Evolutionary conservation across 1,140 invertebrate species (phyloP), one percentile per base, ranked within the genome.

Genomic region (Diploscapter pachys): DNA sequence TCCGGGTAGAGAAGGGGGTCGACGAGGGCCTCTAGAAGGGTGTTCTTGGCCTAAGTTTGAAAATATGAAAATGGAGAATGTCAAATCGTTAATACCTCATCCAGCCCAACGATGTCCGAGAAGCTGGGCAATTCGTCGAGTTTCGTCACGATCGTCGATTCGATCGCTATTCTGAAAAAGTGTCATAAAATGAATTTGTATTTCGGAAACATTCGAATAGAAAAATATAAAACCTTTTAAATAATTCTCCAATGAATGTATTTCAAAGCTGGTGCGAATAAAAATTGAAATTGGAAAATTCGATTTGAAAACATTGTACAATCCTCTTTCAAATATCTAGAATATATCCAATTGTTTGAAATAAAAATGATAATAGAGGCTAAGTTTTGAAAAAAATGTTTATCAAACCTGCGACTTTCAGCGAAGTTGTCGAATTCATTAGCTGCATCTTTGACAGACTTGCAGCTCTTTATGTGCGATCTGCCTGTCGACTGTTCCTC

Each of bases 1-100:
- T 71, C 69, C 55, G 69, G 69, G 69, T 71, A 71, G 9, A 9
- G 59, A 5, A 71, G 57, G 6, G 69, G 69, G 48, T 71, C 69
- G 5, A 71, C 69, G 6, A 71, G 55, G 11, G 69, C 69, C 55
- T 71, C 69, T 8, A 71, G 8, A 48, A 71, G 49, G 49, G 69
- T 48, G 5, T 69, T 62, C 54, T 71, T 71, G 5, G 69, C 69
- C 69, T 71, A 13, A 11, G 57, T 11, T 11, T 13, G 13, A 49
- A 61, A 71, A 71, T n/a, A 11, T 9, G n/a, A 5, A 62, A 52
- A 11, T 56, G n/a, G 52, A 54, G 6, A 53, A 9, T 56, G 13
- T 6, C 67, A 69, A 69, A 55, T 2, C 11, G 2, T 56, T 49
- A 69, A 54, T 9, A 71, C 69, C 69, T 71, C 69, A 5, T 71